phyloP scores from a whole-genome alignment of 2,113 vertebrate species.

The Thalassarche chlororhynchos region DNA sequence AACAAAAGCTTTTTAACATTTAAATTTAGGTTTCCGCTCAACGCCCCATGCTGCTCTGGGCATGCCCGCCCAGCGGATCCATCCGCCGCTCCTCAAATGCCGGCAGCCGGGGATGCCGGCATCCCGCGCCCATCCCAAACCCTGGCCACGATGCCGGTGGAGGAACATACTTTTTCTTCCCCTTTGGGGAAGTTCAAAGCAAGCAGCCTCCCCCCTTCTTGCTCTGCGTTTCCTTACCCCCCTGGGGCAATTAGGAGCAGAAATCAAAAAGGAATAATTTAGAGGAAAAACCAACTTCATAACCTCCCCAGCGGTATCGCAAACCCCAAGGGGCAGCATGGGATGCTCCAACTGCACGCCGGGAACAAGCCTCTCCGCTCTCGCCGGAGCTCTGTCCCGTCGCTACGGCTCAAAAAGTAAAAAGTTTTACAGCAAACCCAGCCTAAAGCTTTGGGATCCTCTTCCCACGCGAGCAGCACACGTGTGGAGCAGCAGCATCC shows the following conservation, averaged over 20 bases:
- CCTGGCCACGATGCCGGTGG: fast-evolving
- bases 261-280: background rate
- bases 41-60: conserved; percentile 20
- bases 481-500: background rate
- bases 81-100: background rate
- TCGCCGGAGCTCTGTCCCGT: background rate
- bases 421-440: background rate
- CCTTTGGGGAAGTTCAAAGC: background rate
- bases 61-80: background rate
- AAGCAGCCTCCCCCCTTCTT: background rate
- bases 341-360: background rate
- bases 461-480: background rate
- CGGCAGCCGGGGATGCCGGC: background rate
- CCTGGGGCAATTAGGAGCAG: background rate
- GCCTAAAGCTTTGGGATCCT: background rate
- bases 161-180: background rate
- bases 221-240: background rate
- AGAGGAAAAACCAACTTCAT: background rate
- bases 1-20: conserved; percentile 85
- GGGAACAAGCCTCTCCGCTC: background rate
- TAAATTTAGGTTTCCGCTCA: conserved; percentile 76
- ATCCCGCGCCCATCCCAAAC: background rate
- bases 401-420: background rate
- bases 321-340: fast-evolving
- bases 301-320: background rate